Percentiles rank a stretch among this genome's conserved stretches.
phyloP scores from a whole-genome alignment of 2,113 vertebrate genomes.

The Ceuthmochares aereus region DNA sequence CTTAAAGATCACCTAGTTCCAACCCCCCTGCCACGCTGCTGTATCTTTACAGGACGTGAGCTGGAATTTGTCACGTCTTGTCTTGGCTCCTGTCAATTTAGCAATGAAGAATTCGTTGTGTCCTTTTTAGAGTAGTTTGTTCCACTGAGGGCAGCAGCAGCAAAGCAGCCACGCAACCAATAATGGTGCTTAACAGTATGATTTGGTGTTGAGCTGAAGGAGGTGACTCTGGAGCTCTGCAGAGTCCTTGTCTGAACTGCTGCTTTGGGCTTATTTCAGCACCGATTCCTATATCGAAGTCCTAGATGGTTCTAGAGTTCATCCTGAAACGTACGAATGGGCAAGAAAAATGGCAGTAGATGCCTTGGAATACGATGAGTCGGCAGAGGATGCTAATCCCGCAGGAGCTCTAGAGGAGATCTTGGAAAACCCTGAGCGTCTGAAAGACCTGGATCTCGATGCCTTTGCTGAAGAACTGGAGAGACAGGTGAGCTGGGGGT shows the following conservation, averaged over 20 bases:
- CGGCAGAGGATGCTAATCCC: conserved; percentile 97
- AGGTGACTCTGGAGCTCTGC: neutral
- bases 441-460: conserved; percentile 96
- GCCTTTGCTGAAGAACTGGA: conserved; percentile 98
- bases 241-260: neutral
- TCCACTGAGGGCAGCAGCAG: neutral
- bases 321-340: conserved; percentile 98
- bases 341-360: conserved; percentile 99
- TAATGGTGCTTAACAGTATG: neutral
- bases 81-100: neutral
- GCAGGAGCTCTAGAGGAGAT: conserved; percentile 97
- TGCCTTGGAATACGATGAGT: conserved; percentile 95
- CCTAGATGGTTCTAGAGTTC: conserved; percentile 95
- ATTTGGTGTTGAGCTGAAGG: neutral
- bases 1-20: too few relatives aligned
- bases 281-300: conserved; percentile 99
- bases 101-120: neutral
- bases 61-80: neutral
- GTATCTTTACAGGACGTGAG: neutral
- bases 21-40: neutral
- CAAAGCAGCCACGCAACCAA: neutral
- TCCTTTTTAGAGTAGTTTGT: neutral
- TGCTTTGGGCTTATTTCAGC: conserved; percentile 73
- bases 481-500: conserved; percentile 86
- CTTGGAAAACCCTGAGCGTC: conserved; percentile 94